Base-by-base conservation (phyloP, 2,797 vertebrate genomes). In the Uromys caudimaculatus region DNA sequence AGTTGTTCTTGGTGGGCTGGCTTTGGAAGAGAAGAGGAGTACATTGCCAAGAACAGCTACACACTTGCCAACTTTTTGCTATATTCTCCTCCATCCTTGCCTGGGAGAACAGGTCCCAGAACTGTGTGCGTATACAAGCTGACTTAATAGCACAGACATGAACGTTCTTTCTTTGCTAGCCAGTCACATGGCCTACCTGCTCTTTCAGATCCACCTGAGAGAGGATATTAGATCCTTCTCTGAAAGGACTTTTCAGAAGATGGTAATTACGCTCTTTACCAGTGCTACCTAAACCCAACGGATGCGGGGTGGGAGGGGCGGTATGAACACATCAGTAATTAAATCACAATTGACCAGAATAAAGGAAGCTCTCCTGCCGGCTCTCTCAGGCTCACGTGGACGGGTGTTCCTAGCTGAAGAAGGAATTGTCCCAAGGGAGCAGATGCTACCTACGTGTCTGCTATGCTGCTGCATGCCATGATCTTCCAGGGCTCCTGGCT, bases 401-500 rank as follows among this genome's bases (percentile, higher is more conserved):
- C 24, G 47, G 41, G 76, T 76, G 23, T 64, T 97, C 91, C 85
- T 41, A 62, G 1, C 0, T 19, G n/a, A 67, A 97, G 96, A 93
- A 84, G 56, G 35, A 95, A 93, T 38, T 19, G 13, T 14, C 62
- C 90, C 79, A 67, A 54, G 67, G 73, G 94, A 94, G 92, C 52
- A 27, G 62, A 90, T 44, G 94, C n/a, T 85, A 14, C 86, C 35
- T n/a, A 4, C 16, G 35, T 90, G 90, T 64, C 38, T 47, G 0
- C 6, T 23, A 10, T 60, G 56, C 41, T 44, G 41, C 73, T 5
- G 0, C 73, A 67, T 94, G 96, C 91, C 50, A 9, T 81, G 67
- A 44, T 94, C 62, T 58, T 93, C 73, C n/a, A 90, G 85, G 50
- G 58, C 71, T 96, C 96, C 95, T 76, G 96, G 78, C 89, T 89